Evolutionary conservation across 37 sponge, comb jelly and placozoan species (phyloP), one percentile per base, ranked within the genome.

Genomic region (Ephydatia muelleri): DNA sequence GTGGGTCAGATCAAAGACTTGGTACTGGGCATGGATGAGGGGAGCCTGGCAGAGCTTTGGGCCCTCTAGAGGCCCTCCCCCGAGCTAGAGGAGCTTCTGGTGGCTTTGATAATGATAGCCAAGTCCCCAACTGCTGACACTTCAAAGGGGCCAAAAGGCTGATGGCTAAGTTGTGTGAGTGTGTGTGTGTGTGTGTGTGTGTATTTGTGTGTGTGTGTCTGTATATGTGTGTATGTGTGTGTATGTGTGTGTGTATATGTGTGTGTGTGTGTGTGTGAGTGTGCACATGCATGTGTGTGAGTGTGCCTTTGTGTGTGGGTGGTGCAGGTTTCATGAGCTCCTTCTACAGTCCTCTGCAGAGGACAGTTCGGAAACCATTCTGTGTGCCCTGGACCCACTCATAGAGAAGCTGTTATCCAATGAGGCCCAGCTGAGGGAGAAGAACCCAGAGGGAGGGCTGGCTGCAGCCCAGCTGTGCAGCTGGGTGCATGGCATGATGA

Each of bases 81-180:
- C 25, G 84, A 88, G 19, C 33, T 96, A 27, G 91, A 96, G 79
- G 89, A 85, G 43, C 84, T 96, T 13, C 80, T 96, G 49, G 86
- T 80, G 19, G 96, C 96, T 37, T 89, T 95, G 28, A 96, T 96
- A 25, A 83, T 84, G 57, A 80, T 96, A n/a, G 77, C 92, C 31
- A 97, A 94, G 65, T 92, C 94, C 31, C 88, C 97, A 38, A 76
- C 80, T 75, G 87, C 94, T 29, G 97, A 97, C 49, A 23, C 92
- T 21, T 87, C 97, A 97, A 97, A 70, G 97, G 97, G 0, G 97
- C 93, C 48, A 97, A 97, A 77, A 76, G 97, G 68, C 72, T 97
- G 48, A 90, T 97, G 90, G 97, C 97, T 26, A 94, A 94, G 39
- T 34, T 97, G 33, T 95, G 92, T 73, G 72, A 94, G 65, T 88